These are phyloP conservation scores for Myrmecobius fasciatus DNA, from an alignment of 2,113 vertebrate species.

Conservation along the genomic window DNA sequence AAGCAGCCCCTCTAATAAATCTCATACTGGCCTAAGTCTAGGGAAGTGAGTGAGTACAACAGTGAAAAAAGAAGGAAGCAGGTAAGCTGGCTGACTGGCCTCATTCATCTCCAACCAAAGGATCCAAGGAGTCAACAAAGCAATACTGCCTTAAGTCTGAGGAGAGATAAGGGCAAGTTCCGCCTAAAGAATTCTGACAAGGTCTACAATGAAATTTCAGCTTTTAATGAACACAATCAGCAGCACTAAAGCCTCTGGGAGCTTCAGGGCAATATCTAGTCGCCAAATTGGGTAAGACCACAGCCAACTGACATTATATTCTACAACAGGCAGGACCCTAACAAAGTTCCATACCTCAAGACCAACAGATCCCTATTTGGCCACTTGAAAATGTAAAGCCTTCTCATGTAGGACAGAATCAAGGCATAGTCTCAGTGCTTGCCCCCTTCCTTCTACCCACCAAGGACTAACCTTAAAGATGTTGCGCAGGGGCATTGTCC, in stretches of 20 bases:
- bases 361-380: neutral
- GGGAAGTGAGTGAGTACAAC: neutral
- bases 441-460: neutral
- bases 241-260: neutral
- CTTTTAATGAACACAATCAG: neutral
- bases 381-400: neutral
- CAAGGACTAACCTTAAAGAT: conserved; percentile 92
- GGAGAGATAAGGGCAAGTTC: neutral
- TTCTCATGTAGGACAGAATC: neutral
- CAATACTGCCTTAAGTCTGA: neutral
- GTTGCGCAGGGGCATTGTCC: conserved; percentile 94
- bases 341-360: neutral
- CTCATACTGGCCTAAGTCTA: neutral
- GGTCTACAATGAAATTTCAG: neutral
- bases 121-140: neutral
- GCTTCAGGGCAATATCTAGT: neutral
- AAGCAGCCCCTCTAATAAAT: neutral
- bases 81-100: neutral
- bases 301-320: neutral
- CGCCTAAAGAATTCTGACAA: neutral
- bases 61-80: neutral
- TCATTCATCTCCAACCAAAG: neutral
- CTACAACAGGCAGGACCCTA: neutral
- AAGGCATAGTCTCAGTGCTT: neutral
- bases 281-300: neutral